A percentile compares a stretch with the other conserved stretches of the same genome.
Evolutionary conservation across 1,140 invertebrate species (phyloP).

Genomic region (Drosophila albomicans): DNA sequence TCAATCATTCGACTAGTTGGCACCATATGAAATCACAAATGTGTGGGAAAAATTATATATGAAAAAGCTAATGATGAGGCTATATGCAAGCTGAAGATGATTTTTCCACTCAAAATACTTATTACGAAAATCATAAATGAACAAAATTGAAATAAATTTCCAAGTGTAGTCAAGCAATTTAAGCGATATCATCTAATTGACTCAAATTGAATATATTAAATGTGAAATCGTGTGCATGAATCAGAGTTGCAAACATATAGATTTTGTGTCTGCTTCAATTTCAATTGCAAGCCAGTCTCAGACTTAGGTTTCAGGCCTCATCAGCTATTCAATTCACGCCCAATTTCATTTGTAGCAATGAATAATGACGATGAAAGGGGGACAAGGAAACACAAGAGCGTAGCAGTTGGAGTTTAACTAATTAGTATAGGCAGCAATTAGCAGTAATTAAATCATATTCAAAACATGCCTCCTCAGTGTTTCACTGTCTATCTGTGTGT

Average conservation of each 20-base stretch:
- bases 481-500: conserved; percentile 16
- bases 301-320: conserved; percentile 8
- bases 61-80: neutral
- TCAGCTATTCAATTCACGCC: conserved; percentile 49
- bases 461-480: conserved; percentile 41
- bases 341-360: conserved; percentile 42
- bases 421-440: conserved; percentile 69
- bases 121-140: neutral
- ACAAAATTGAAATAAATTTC: neutral
- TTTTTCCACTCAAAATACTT: neutral
- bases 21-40: neutral
- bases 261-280: neutral
- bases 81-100: neutral
- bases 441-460: conserved; percentile 80
- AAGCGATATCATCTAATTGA: conserved; percentile 4
- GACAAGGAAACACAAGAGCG: neutral
- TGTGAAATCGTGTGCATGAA: conserved; percentile 16
- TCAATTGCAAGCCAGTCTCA: conserved; percentile 1
- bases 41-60: neutral
- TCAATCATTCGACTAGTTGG: conserved; percentile 6
- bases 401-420: conserved; percentile 47
- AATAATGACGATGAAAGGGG: neutral
- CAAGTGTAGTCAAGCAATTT: neutral
- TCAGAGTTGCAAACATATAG: neutral
- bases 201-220: conserved; percentile 1